A percentile compares a stretch with the other conserved stretches of the same genome.
These are phyloP conservation scores for Intellagama lesueurii DNA, from an alignment of 2,797 vertebrate genomes.

Conservation along the genomic window DNA sequence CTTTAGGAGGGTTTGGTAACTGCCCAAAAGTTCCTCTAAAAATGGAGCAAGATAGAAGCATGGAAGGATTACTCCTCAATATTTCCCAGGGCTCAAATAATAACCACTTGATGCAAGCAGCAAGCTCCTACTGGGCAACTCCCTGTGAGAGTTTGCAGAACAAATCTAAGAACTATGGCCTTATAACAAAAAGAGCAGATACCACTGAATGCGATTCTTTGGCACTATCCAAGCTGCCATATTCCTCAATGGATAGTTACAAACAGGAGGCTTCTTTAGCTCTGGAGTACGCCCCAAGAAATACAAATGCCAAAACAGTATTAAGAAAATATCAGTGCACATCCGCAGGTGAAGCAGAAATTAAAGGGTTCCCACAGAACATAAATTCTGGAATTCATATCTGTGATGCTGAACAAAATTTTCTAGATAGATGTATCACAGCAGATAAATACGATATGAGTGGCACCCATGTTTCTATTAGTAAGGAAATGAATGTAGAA, in stretches of 20 bases:
- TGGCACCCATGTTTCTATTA: constrained; percentile 4
- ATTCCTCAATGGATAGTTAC: constrained; percentile 36
- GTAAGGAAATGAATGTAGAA: constrained; percentile 36
- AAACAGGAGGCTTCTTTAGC: constrained; percentile 42
- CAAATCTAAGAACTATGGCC: constrained; percentile 7
- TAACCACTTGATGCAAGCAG: constrained; percentile 5
- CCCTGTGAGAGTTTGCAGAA: constrained; percentile 11
- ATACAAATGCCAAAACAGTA: constrained; percentile 34
- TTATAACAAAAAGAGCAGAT: constrained; percentile 45
- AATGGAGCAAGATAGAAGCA: not conserved
- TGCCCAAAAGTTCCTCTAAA: constrained; percentile 37
- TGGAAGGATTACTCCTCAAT: constrained; percentile 20
- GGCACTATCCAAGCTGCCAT: constrained; percentile 17
- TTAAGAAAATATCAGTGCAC: not conserved
- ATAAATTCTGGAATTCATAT: not conserved
- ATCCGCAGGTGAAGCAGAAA: constrained; percentile 40
- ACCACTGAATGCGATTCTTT: constrained; percentile 33
- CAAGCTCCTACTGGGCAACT: constrained; percentile 3
- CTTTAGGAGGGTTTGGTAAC: constrained; percentile 10
- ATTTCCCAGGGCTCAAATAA: constrained; percentile 22
- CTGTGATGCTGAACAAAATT: constrained; percentile 32
- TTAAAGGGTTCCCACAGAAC: not conserved
- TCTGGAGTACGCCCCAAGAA: constrained; percentile 25
- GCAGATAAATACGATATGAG: constrained; percentile 54
- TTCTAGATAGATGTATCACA: constrained; percentile 33